Base-by-base conservation (phyloP, 2,113 vertebrate species). In the Microtus ochrogaster region DNA sequence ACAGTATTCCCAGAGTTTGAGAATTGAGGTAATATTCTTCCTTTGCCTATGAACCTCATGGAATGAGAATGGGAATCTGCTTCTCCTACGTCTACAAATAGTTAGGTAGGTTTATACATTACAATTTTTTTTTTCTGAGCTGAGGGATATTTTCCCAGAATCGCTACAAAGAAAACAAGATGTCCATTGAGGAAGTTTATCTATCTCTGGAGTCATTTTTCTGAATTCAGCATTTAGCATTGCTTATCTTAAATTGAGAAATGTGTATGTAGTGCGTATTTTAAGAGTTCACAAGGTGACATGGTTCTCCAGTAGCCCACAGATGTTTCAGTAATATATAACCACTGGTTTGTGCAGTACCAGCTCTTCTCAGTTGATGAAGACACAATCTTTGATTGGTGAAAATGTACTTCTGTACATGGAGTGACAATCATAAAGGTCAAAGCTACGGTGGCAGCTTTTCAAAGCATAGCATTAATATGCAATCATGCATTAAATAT, bases 401-500 rank as follows among this genome's bases (percentile, higher is more conserved):
- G 52, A 30, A 26, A 61, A 44, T 10, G 17, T 7, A 41, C 61
- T 84, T 4, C 7, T 76, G 13, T 28, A 52, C 24, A 24, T 3
- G 5, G 24, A 65, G 10, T 61, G 26, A 74, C n/a, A 39, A 30
- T 90, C 13, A 63, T 21, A 24, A 66, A 94, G 33, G 22, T 66
- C 24, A 89, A 89, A 24, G 33, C 83, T 66, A 33, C 22, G 17
- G 63, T 68, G 16, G 22, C 9, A 81, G 4, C 33, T 85, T 84
- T 92, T 76, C 30, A 72, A 65, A 66, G 21, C 65, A 44, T 4
- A 73, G 1, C n/a, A 65, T 84, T 14, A 13, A 83, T 22, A 88
- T 13, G 49, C 83, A 77, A 87, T 66, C 7, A 3, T 73, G 61
- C 44, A 77, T 49, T 88, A 55, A 86, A 58, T 90, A 86, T 94